phyloP scores from a whole-genome alignment of 2,797 vertebrate genomes.

The Halcyon badia region DNA sequence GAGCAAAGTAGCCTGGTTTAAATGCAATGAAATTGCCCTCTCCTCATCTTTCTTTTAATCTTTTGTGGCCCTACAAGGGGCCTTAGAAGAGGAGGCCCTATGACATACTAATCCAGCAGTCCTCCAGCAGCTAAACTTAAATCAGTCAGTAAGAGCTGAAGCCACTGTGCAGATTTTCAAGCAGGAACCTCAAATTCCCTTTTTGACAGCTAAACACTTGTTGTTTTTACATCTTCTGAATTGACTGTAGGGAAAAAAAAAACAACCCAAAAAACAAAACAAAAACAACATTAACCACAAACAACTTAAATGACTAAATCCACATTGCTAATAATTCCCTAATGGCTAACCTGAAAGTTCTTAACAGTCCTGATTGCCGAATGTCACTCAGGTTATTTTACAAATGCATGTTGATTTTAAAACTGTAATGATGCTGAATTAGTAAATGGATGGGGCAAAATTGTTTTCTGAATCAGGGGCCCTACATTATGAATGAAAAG shows the following conservation, averaged over 20 bases:
- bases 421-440: constrained; percentile 31
- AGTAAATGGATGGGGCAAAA: constrained; percentile 15
- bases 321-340: constrained; percentile 37
- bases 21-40: constrained; percentile 40
- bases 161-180: neutral
- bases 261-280: neutral
- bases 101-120: constrained; percentile 41
- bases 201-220: neutral
- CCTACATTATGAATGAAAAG: constrained; percentile 15
- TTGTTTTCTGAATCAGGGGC: constrained; percentile 29
- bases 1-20: constrained; percentile 26
- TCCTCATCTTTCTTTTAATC: constrained; percentile 52
- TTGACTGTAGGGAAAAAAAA: neutral
- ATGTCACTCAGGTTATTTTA: constrained; percentile 27
- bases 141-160: neutral
- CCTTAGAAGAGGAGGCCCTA: constrained; percentile 41
- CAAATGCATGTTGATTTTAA: constrained; percentile 59
- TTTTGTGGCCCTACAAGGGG: constrained; percentile 43
- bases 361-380: constrained; percentile 40
- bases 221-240: constrained; percentile 16
- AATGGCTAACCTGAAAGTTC: constrained; percentile 64
- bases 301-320: neutral
- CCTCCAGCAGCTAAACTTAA: neutral
- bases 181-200: neutral
- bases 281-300: neutral